Base-by-base conservation (phyloP, 2,797 vertebrate genomes). In the Xenentodon cancila region DNA sequence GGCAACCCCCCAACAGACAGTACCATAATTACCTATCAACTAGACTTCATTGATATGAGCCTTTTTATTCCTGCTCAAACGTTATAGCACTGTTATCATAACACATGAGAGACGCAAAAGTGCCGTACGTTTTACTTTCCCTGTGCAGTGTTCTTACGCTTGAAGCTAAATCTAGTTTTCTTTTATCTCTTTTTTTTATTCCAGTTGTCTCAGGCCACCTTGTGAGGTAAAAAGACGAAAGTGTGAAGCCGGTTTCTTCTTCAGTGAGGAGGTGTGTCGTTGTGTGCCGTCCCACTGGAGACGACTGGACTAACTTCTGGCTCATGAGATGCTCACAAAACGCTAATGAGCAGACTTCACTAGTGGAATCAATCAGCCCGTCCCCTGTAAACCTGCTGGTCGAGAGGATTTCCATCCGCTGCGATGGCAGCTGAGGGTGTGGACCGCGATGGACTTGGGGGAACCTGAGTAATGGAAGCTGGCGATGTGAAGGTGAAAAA, bases 251-350 rank as follows among this genome's bases (percentile, higher is more conserved):
- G 95, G 95, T 25, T 93, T 96, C 75, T 94, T 90, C 59, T 99
- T 96, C 59, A 98, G 96, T 16, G 96, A 97, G 84, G 96, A 98
- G 88, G 95, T 99, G 15, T 99, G 97, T 78, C 95, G 94, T 73
- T 99, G 97, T 51, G 93, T 99, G 65, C 97, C 97, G 3, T 95
- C 95, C 54, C 96, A 97, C 27, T 98, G 95, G 96, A 95, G 95
- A 89, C 93, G 95, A 84, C 91, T 95, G 49, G 93, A 82, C 80
- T 94, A 86, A 94, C 89, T 0, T 3, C 45, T 3, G 18, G 37
- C 27, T 13, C 49, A 62, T 1, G 27, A 15, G n/a, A n/a, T 0
- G 3, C 27, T 13, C 49, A 62, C 1, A 22, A 15, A 17, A n/a
- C 0, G 3, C 62, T 73, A 64, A 71, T 0, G 19, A 71, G 47